phyloP scores from a whole-genome alignment of 2,797 vertebrate genomes.

The Discoglossus pictus region DNA sequence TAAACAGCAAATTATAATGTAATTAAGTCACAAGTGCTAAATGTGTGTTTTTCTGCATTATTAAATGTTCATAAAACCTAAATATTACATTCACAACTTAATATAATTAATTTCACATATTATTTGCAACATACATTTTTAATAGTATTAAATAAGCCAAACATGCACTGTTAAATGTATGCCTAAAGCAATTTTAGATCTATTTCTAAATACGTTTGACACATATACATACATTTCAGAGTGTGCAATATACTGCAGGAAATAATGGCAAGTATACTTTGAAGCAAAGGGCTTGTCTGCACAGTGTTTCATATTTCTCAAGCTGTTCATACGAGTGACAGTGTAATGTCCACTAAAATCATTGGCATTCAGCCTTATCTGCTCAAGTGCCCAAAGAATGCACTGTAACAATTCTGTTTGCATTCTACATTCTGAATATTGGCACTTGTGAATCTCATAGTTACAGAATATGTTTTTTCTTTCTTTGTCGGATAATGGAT shows the following conservation, averaged over 20 bases:
- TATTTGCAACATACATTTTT: slow-evolving; percentile 6
- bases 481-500: too few relatives aligned
- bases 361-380: neutral
- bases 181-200: neutral
- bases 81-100: neutral
- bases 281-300: neutral
- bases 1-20: too few relatives aligned
- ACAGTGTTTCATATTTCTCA: too few relatives aligned
- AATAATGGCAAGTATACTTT: too few relatives aligned
- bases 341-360: neutral
- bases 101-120: neutral
- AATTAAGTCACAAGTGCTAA: too few relatives aligned
- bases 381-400: slow-evolving; percentile 2
- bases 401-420: too few relatives aligned
- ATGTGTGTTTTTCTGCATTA: too few relatives aligned
- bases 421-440: too few relatives aligned
- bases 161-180: neutral
- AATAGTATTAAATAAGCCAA: neutral
- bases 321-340: slow-evolving; percentile 3
- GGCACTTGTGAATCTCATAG: too few relatives aligned
- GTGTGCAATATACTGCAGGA: too few relatives aligned
- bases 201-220: neutral
- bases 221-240: neutral
- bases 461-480: too few relatives aligned
- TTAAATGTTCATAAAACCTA: too few relatives aligned